Base-by-base conservation (phyloP, 2,888 invertebrate species). In the Cosmia pyralina region DNA sequence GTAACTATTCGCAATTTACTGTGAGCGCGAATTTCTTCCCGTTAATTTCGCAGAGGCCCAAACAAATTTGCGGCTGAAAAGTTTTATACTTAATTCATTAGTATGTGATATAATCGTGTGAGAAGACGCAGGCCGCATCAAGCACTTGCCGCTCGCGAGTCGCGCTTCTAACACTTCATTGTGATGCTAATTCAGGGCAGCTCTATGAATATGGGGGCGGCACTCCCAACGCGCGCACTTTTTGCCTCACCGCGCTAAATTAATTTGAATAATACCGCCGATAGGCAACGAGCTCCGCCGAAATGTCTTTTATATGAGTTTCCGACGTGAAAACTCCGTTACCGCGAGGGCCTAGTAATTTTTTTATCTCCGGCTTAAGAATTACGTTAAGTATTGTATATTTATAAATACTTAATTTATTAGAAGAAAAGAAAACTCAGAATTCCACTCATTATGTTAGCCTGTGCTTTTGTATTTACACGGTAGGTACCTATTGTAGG, bases 191-290 rank as follows among this genome's bases (percentile, higher is more conserved):
- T 96, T 94, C 93, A 91, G 94, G 94, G 92, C 93, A 92, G 92
- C 93, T 92, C 94, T 94, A 94, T 95, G 95, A 95, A 96, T 95
- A 95, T 94, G 95, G 92, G 93, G 94, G 93, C 88, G 92, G 91
- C 87, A 87, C 90, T 90, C 89, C 91, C 91, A 88, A 90, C 91
- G 92, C 94, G 93, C 93, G 91, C 94, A 95, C 93, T 96, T 95
- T 96, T 96, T 95, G 93, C 94, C 93, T 93, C 93, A 92, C 91
- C 92, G 93, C 92, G 93, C 92, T 94, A 95, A 94, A 95, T 95
- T 95, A 95, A 95, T 95, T 95, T 95, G 94, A 95, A 95, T 95
- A 95, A 95, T 95, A 94, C 95, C 93, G 90, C 91, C 93, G 94
- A 95, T 94, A 94, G 93, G 94, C 93, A 92, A 92, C 93, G 91